Evolutionary conservation across 2,797 vertebrate species (phyloP).

Genomic region (Hafferia zeledoni): DNA sequence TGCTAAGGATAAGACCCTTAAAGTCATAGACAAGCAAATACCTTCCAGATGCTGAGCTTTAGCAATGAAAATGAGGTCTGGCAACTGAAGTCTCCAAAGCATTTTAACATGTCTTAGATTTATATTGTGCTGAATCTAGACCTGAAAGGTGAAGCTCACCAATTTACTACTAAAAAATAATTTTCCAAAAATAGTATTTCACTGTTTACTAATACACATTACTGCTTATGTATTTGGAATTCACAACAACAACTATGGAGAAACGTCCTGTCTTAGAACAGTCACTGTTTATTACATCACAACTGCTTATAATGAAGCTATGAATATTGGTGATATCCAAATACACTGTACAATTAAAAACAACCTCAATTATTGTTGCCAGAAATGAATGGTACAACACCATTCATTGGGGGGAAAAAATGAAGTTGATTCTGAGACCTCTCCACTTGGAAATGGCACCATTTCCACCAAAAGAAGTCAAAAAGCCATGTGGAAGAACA

Average conservation of each 20-base stretch:
- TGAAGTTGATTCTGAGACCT: neutral
- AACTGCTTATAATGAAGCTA: neutral
- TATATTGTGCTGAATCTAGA: neutral
- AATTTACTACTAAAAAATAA: neutral
- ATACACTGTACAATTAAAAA: neutral
- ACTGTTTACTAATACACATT: neutral
- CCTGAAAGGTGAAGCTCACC: neutral
- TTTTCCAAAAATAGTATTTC: neutral
- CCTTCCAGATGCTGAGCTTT: neutral
- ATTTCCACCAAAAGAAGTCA: neutral
- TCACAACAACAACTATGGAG: neutral
- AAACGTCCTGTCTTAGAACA: neutral
- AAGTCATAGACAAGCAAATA: neutral
- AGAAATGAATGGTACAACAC: neutral
- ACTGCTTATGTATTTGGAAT: neutral
- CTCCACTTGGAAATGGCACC: neutral
- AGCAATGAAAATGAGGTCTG: neutral
- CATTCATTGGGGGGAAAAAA: neutral
- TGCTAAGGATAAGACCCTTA: neutral
- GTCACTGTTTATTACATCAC: neutral
- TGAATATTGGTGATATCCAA: neutral
- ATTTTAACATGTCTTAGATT: neutral
- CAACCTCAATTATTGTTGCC: neutral
- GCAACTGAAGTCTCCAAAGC: neutral
- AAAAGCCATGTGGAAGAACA: fast-evolving